Evolutionary conservation across 2,888 invertebrate genomes (phyloP), one percentile per base, ranked within the genome.

Genomic region (Dione juno): DNA sequence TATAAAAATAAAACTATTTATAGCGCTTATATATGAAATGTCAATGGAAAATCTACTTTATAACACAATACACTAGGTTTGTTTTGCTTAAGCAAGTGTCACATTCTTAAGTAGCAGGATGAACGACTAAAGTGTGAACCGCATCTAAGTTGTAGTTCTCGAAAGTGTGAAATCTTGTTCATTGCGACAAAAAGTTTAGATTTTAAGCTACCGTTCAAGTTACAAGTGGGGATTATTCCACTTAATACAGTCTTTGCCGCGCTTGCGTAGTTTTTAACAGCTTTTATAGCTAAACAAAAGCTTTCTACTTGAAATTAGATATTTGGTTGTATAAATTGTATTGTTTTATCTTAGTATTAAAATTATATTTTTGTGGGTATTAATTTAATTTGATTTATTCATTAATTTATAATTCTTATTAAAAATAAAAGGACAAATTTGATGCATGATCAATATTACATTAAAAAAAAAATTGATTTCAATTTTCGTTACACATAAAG

Each of bases 141-240:
- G 80, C 79, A 76, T 72, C 79, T 76, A 79, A 75, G 77, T 75
- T 77, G 79, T 79, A 81, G 81, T 79, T 81, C 81, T 80, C 75
- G 78, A 84, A 78, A 86, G 87, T 87, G 88, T 87, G 83, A 88
- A 87, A 82, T 81, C 79, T 78, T 84, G 86, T 84, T 73, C 74
- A 69, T 59, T 65, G 76, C 59, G 76, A 79, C 80, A 86, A 87
- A 84, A 87, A 85, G 77, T 84, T 82, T 71, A 79, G 80, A 67
- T 57, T 69, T 82, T 53, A 66, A 70, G 76, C 57, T 68, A 58
- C 75, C 48, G 76, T 8, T 48, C 53, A 16, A n/a, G 40, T 43
- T 10, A 6, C n/a, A 58, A 67, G 14, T 48, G 10, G 9, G 50
- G 11, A 43, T 53, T 70, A 54, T 69, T 66, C 13, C 16, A 66